Evolutionary conservation across 2,113 vertebrate genomes (phyloP).

Genomic region (Cynopterus brachyotis): DNA sequence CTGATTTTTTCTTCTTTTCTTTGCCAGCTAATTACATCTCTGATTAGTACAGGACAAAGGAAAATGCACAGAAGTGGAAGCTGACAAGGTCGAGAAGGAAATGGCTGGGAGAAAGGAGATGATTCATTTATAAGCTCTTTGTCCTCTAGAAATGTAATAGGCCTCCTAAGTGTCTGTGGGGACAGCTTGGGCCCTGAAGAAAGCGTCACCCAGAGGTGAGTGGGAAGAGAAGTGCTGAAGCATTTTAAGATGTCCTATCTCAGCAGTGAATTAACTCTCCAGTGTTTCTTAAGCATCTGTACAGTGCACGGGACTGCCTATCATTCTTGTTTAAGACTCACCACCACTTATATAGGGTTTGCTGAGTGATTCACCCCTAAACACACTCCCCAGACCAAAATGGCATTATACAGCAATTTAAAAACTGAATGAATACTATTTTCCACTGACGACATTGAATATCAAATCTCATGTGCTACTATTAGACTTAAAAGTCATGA

Average conservation of each 20-base stretch:
- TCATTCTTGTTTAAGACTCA: not conserved
- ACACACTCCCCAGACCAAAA: not conserved
- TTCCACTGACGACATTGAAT: not conserved
- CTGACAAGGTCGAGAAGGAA: constrained; percentile 44
- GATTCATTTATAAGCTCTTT: constrained; percentile 62
- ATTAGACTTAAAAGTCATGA: not conserved
- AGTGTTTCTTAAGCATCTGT: not conserved
- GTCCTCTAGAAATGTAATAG: constrained; percentile 46
- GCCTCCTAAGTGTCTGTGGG: constrained; percentile 26
- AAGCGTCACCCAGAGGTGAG: not conserved
- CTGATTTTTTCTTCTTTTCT: constrained; percentile 50
- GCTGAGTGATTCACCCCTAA: not conserved
- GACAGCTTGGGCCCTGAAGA: constrained; percentile 27
- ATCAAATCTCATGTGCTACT: not conserved
- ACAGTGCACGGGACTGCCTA: too few relatives aligned
- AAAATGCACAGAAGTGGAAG: constrained; percentile 49
- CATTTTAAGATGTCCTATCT: not conserved
- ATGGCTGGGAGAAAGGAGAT: constrained; percentile 54
- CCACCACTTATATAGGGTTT: not conserved
- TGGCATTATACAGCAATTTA: not conserved
- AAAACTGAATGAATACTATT: not conserved
- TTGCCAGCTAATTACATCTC: constrained; percentile 65
- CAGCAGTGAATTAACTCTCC: not conserved
- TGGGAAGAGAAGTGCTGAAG: not conserved
- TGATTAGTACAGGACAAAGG: constrained; percentile 69